Percentiles rank a stretch among this genome's conserved stretches.
Conservation (phyloP, 1,140 invertebrate genomes). For the Caerostris extrusa region DNA sequence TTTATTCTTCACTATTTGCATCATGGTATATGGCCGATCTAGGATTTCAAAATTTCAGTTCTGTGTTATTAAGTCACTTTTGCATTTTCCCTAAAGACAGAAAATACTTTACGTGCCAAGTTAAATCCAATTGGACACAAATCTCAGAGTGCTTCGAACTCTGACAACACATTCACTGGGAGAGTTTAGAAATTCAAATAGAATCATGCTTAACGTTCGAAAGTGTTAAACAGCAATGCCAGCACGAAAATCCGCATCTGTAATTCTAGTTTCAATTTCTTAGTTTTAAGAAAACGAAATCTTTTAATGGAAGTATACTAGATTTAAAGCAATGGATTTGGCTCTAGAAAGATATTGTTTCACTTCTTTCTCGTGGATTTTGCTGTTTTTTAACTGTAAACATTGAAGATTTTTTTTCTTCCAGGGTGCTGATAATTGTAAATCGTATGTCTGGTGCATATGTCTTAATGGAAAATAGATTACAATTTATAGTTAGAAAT, state of each 20-base stretch:
- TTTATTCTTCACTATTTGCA: too few relatives aligned
- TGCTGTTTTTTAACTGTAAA: background rate
- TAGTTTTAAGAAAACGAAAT: slow-evolving; percentile 20
- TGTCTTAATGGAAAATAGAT: slow-evolving; percentile 23
- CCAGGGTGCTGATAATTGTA: background rate
- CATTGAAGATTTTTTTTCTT: background rate
- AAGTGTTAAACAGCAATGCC: background rate
- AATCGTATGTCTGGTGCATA: background rate
- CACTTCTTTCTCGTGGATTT: background rate
- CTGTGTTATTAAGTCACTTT: background rate
- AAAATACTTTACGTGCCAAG: background rate
- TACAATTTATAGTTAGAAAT: background rate
- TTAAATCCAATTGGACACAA: background rate
- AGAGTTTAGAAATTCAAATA: background rate
- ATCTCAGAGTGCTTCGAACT: background rate
- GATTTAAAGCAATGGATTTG: background rate
- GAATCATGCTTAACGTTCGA: background rate
- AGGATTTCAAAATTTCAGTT: too few relatives aligned
- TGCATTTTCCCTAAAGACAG: background rate
- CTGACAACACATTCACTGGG: background rate
- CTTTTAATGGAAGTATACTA: background rate
- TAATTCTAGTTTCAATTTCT: background rate
- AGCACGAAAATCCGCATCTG: background rate
- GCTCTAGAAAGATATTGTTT: background rate
- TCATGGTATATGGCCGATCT: too few relatives aligned